Percentiles rank a stretch among this genome's conserved stretches.
These are phyloP conservation scores for Halyomorpha halys DNA, from an alignment of 1,140 invertebrate species.

Conservation along the genomic window DNA sequence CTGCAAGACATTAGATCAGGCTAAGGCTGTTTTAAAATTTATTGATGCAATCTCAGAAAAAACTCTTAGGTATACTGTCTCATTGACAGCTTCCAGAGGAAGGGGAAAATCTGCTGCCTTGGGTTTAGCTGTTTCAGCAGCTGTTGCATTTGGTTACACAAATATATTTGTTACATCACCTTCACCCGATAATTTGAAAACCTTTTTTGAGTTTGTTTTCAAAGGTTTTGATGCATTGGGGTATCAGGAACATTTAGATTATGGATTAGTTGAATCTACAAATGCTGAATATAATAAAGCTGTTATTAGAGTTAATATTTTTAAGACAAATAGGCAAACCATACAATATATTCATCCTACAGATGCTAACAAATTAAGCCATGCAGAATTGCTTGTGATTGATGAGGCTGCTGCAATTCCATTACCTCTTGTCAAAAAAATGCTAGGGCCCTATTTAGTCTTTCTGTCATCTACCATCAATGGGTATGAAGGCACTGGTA, in stretches of 20 bases:
- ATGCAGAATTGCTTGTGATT: constrained; percentile 91
- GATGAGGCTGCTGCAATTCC: constrained; percentile 99
- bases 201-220: constrained; percentile 93
- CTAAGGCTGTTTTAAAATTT: constrained; percentile 83
- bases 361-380: constrained; percentile 77
- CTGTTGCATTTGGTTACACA: constrained; percentile 81
- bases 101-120: constrained; percentile 96
- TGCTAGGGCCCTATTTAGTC: constrained; percentile 86
- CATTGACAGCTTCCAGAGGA: constrained; percentile 90
- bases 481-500: constrained; percentile 96
- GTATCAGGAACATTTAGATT: constrained; percentile 95
- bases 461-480: constrained; percentile 97
- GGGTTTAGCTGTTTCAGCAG: constrained; percentile 83
- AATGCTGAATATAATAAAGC: constrained; percentile 97
- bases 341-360: constrained; percentile 94
- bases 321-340: constrained; percentile 87
- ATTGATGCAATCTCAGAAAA: constrained; percentile 94
- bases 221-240: constrained; percentile 90
- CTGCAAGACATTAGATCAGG: constrained; percentile 91
- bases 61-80: constrained; percentile 76
- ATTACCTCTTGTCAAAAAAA: constrained; percentile 79
- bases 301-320: constrained; percentile 85
- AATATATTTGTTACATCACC: constrained; percentile 98
- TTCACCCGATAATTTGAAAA: constrained; percentile 95
- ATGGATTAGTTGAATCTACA: constrained; percentile 88